Conservation (phyloP, 23 tunicate species). For the Clavelina lepadiformis region DNA sequence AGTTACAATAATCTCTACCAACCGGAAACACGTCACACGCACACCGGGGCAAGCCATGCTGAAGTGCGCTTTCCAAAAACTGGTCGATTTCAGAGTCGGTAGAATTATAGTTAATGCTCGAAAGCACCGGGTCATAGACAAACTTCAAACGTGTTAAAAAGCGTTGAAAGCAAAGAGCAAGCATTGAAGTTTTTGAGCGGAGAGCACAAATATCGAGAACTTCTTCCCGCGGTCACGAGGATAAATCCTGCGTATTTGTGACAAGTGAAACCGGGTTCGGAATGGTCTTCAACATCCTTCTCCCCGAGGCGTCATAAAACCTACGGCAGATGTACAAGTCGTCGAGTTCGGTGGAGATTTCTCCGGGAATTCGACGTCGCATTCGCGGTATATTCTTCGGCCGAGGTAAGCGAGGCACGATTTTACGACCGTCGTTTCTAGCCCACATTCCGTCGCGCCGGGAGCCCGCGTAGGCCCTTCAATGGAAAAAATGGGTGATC, state of each 20-base stretch:
- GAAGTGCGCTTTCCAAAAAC: no score
- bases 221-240: neutral
- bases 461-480: constrained; percentile 32
- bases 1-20: no score
- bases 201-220: neutral
- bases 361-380: constrained; percentile 22
- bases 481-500: no score
- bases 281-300: constrained; percentile 37
- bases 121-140: no score
- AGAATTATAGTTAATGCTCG: no score
- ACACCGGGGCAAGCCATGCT: no score
- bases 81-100: no score
- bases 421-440: constrained; percentile 29
- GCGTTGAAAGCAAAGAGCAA: neutral
- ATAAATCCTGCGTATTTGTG: constrained; percentile 22
- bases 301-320: constrained; percentile 52
- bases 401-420: constrained; percentile 28
- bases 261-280: constrained; percentile 51
- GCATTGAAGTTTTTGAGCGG: neutral
- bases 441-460: constrained; percentile 25
- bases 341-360: constrained; percentile 28
- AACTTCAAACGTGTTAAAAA: no score
- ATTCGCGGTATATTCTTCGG: neutral
- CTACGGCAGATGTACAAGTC: constrained; percentile 53
- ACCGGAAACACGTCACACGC: no score